Base-by-base conservation (phyloP, 2,888 invertebrate genomes). In the Blastobasis adustella region DNA sequence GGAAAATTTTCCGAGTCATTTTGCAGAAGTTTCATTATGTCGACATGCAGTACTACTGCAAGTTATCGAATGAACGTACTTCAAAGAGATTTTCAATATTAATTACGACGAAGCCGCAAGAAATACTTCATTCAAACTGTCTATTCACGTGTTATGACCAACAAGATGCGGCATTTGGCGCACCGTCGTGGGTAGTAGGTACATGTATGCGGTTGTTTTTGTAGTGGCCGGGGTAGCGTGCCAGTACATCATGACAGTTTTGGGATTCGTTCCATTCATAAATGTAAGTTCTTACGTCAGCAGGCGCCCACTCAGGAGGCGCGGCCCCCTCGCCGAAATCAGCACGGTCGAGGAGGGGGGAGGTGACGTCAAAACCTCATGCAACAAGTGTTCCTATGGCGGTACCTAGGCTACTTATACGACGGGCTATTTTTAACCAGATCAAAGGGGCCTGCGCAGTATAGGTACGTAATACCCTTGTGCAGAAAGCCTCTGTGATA, bases 321-420 rank as follows among this genome's bases (percentile, higher is more conserved):
- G 73, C 77, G 73, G 59, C 76, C 74, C 73, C 71, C 67, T 59
- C 58, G 56, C 58, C 54, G 63, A 59, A 56, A 55, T 59, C 55
- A 63, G 60, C 63, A 59, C 62, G 61, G 60, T 60, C 66, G 42
- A 10, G 73, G 71, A 63, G 67, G 42, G 42, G 78, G 76, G 61
- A 62, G 61, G 67, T 86, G 86, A 87, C 87, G 87, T 87, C 86
- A 86, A 84, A 64, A 65, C 63, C 58, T 65, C 69, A 73, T 79
- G 87, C 87, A 87, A 86, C 86, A 86, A 86, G 86, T 86, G 82
- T 71, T 73, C 61, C 66, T 56, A 73, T 73, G 71, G 69, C 73
- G 71, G 68, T 69, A 71, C 69, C 69, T 71, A 73, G 67, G 56
- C 60, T 63, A 68, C 58, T 62, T 54, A 49, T 43, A 53, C 52